These are phyloP conservation scores for Heliconius himera DNA, from an alignment of 1,140 invertebrate genomes.

Conservation along the genomic window DNA sequence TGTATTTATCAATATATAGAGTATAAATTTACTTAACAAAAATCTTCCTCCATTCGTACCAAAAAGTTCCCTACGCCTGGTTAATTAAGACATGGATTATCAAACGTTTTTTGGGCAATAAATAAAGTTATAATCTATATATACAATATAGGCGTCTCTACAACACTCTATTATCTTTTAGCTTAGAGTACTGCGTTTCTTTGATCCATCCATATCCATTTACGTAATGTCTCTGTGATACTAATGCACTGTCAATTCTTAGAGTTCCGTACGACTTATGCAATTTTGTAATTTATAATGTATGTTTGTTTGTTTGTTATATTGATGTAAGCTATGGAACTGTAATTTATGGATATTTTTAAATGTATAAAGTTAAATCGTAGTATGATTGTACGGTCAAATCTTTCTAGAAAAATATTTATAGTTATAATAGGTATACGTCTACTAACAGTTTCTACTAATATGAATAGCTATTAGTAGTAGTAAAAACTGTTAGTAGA, in stretches of 20 bases:
- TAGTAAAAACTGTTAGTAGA: too few species aligned
- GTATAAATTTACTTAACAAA: not conserved
- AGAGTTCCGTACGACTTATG: conserved; percentile 9
- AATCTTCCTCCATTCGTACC: conserved; percentile 40
- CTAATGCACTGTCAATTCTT: conserved; percentile 80
- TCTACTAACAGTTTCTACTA: not conserved
- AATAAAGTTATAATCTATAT: conserved; percentile 79
- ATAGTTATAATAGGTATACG: too few species aligned
- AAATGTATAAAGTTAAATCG: too few species aligned
- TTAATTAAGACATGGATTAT: conserved; percentile 81
- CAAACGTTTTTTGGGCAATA: conserved; percentile 77
- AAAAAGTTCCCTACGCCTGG: conserved; percentile 64
- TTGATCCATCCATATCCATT: conserved; percentile 77
- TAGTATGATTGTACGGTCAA: too few species aligned
- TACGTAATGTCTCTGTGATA: conserved; percentile 71
- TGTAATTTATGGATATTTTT: not conserved
- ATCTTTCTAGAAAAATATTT: too few species aligned
- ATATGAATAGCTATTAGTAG: too few species aligned
- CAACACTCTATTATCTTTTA: conserved; percentile 70
- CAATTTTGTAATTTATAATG: not conserved
- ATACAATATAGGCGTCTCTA: conserved; percentile 70
- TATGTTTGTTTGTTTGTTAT: not conserved
- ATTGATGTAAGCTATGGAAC: not conserved
- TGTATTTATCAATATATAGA: not conserved
- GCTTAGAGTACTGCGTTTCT: conserved; percentile 60